Evolutionary conservation across 2,113 vertebrate species (phyloP), one percentile per base, ranked within the genome.

Genomic region (Sander lucioperca): DNA sequence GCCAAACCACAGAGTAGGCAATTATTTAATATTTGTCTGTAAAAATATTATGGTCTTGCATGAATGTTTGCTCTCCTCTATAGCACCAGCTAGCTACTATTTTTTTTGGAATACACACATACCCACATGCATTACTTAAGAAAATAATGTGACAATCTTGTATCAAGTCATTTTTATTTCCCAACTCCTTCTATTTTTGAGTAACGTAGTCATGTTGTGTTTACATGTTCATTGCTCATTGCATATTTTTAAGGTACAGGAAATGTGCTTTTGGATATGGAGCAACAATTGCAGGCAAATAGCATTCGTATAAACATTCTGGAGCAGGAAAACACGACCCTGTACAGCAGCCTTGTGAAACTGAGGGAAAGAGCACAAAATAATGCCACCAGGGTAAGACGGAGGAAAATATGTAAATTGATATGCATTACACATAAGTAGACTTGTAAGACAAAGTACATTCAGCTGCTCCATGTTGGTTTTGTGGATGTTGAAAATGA

Each of bases 211-310:
- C 21, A 23, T 39, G 23, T 25, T 78, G 7, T 58, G 18, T 63
- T 83, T 21, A 1, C 25, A 15, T 79, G 15, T 50, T 27, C 27
- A 27, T 27, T 76, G 43, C 76, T 50, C 1, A 71, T 56, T 80
- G 5, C 62, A 39, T 65, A 43, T 64, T 23, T 54, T 47, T 9
- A 87, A 99, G 98, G 94, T 93, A 97, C 95, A 0, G 96, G 97
- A 30, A 92, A 95, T 21, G 56, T 98, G 51, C 74, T 92, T 0
- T 86, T 96, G 30, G 97, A 99, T 85, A 99, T 99, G 97, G 95
- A 97, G 91, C 95, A 93, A 66, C 98, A 99, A 89, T 33, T 98
- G 3, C 93, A 95, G 80, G 97, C 97, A 72, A 99, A 99, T 68
- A 78, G 30, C 73, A 85, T 98, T 79, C 96, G 97, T 8, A 96